A percentile compares a stretch with the other conserved stretches of the same genome.
These are phyloP conservation scores for Myiotriccus ornatus DNA, from an alignment of 2,797 vertebrate species.

Conservation along the genomic window DNA sequence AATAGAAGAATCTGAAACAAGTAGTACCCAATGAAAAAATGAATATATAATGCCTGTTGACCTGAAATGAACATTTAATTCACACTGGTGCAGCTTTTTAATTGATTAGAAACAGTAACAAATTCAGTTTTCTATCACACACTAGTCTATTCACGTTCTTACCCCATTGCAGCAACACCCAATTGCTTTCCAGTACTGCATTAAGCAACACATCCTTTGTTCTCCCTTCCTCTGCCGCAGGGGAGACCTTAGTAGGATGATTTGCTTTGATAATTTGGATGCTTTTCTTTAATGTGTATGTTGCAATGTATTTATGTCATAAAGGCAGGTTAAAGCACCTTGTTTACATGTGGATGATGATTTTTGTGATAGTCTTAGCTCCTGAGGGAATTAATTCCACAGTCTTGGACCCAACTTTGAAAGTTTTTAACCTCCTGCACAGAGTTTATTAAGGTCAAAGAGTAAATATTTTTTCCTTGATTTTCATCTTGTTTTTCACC, in stretches of 20 bases:
- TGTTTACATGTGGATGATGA: slow-evolving; percentile 30
- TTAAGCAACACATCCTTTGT: slow-evolving; percentile 40
- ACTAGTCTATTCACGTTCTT: background rate
- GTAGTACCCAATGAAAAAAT: background rate
- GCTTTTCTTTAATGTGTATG: slow-evolving; percentile 44
- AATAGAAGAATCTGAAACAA: background rate
- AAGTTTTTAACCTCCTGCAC: slow-evolving; percentile 4
- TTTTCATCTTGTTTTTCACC: background rate
- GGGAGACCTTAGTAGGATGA: slow-evolving; percentile 5
- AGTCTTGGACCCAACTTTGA: background rate
- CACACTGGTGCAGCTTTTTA: background rate
- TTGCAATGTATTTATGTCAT: slow-evolving; percentile 51
- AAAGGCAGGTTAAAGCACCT: slow-evolving; percentile 27
- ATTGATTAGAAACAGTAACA: background rate
- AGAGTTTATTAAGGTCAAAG: background rate
- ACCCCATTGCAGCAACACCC: background rate
- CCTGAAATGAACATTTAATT: background rate
- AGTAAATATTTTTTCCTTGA: background rate
- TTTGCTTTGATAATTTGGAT: slow-evolving; percentile 49
- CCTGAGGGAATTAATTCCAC: slow-evolving; percentile 38
- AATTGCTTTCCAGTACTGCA: slow-evolving; percentile 3
- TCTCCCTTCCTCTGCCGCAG: slow-evolving; percentile 51
- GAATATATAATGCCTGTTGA: background rate
- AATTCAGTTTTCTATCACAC: background rate
- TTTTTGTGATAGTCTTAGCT: background rate